Percentiles rank a stretch among this genome's conserved stretches.
Conservation (phyloP, 2,797 vertebrate genomes). For the Borostomias antarcticus region DNA sequence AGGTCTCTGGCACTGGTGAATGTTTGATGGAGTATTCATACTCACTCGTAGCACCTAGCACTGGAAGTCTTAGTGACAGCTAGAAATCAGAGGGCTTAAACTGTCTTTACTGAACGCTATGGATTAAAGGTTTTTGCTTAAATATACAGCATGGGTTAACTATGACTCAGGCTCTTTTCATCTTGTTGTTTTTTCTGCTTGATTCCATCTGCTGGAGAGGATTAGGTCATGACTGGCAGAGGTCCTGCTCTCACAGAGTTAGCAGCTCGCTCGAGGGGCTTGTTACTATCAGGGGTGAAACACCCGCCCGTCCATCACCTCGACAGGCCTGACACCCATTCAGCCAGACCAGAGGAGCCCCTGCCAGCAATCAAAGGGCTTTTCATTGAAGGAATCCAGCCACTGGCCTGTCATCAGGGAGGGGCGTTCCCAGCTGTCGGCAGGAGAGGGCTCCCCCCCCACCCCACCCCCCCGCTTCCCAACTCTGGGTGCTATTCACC, state of each 20-base stretch:
- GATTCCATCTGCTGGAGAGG: slow-evolving; percentile 65
- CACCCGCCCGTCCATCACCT: slow-evolving; percentile 72
- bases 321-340: slow-evolving; percentile 76
- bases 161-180: slow-evolving; percentile 43
- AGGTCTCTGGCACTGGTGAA: too few species aligned
- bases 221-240: slow-evolving; percentile 73
- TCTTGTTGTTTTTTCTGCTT: slow-evolving; percentile 41
- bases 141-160: slow-evolving; percentile 31
- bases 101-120: not conserved
- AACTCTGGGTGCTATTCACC: not conserved
- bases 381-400: slow-evolving; percentile 76
- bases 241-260: slow-evolving; percentile 70
- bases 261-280: slow-evolving; percentile 62
- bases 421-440: slow-evolving; percentile 66
- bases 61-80: not conserved
- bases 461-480: slow-evolving; percentile 11
- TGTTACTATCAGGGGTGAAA: slow-evolving; percentile 76
- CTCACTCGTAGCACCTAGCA: not conserved
- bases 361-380: slow-evolving; percentile 74
- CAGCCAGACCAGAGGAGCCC: slow-evolving; percentile 69
- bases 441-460: slow-evolving; percentile 34
- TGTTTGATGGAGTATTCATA: too few species aligned
- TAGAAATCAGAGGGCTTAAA: not conserved
- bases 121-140: not conserved
- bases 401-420: slow-evolving; percentile 64